Evolutionary conservation across 2,797 vertebrate genomes (phyloP), one percentile per base, ranked within the genome.

Genomic region (Poliocrania exsul): DNA sequence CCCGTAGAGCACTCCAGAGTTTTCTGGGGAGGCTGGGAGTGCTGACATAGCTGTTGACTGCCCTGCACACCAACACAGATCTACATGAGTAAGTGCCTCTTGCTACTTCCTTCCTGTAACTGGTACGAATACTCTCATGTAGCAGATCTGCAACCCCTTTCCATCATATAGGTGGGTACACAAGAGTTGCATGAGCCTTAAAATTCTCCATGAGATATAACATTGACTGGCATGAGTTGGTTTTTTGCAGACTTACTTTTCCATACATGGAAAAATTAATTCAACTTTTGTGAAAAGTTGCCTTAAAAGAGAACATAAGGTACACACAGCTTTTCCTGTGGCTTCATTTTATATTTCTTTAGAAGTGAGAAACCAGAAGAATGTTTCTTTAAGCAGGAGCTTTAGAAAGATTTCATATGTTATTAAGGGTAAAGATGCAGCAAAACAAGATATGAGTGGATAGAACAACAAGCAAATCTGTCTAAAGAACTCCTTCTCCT

Each of bases 401-500:
- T 73, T 61, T 64, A n/a, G 81, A 83, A 57, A 25, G 14, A 44
- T 21, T 26, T 87, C 14, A 21, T 80, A 44, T 54, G 12, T 66
- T 77, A 65, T 38, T 61, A 72, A 57, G 56, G 37, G 16, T 40
- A 65, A 86, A 92, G 72, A 53, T 56, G 37, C 21, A 50, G 49
- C 23, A 56, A 80, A 87, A 29, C 50, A 37, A 67, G 51, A 66
- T 64, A 26, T 3, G 33, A 81, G 67, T 53, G 46, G 25, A 84
- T 57, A 16, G 54, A 88, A 74, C 70, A 92, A 58, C 70, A 57
- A 79, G 37, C 3, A 95, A 86, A 77, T 42, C 50, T 67, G 24
- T 50, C 81, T 95, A 84, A 81, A 58, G 44, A 81, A 61, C 71
- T 90, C 85, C 66, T 94, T 66, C 61, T 92, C 64, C 53, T 62